Evolutionary conservation across 2,888 invertebrate genomes (phyloP).

Genomic region (Ecliptopera silaceata): DNA sequence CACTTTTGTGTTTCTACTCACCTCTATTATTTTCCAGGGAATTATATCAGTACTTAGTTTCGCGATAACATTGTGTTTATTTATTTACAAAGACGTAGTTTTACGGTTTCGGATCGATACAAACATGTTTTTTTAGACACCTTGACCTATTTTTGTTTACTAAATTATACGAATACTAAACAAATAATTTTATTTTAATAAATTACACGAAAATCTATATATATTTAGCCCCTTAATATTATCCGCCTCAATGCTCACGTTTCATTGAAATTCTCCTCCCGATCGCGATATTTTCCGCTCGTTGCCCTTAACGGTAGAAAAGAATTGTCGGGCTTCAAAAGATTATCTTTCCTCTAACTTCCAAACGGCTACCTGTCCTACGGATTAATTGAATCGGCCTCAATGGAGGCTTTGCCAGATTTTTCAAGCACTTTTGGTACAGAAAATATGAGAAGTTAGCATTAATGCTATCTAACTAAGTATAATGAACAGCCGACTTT

Average conservation of each 20-base stretch:
- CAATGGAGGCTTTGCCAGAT: background rate
- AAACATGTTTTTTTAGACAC: background rate
- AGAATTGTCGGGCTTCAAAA: slow-evolving; percentile 47
- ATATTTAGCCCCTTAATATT: slow-evolving; percentile 7
- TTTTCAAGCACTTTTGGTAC: too few species aligned
- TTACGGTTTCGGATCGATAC: background rate
- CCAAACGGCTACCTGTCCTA: slow-evolving; percentile 3
- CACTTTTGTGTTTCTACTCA: background rate
- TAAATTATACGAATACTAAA: too few species aligned
- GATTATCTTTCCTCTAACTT: slow-evolving; percentile 29
- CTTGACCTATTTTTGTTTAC: background rate
- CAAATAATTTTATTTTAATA: too few species aligned
- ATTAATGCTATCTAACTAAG: too few species aligned
- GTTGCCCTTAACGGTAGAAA: slow-evolving; percentile 31
- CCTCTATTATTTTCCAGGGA: background rate
- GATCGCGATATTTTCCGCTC: slow-evolving; percentile 47
- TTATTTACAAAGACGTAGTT: background rate
- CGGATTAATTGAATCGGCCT: slow-evolving; percentile 15
- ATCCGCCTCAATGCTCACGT: slow-evolving; percentile 6
- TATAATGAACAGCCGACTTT: too few species aligned
- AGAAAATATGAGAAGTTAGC: too few species aligned
- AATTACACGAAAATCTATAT: background rate
- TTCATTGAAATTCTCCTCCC: slow-evolving; percentile 51
- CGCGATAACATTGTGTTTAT: background rate
- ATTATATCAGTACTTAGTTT: background rate